Evolutionary conservation across 2,797 vertebrate genomes (phyloP).

Genomic region (Danio jaintianensis): DNA sequence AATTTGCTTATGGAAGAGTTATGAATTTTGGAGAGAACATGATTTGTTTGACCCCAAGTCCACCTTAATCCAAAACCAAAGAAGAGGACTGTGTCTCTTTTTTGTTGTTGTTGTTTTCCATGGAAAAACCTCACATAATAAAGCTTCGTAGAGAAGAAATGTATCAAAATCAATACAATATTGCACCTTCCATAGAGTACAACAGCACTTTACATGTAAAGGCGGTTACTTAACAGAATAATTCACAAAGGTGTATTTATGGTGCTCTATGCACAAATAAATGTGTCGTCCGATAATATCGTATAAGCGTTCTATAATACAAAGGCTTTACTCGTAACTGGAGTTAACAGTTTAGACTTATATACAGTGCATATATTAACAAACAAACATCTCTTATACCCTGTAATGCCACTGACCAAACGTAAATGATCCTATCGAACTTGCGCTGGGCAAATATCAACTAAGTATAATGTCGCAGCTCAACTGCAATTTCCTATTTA

Average conservation of each 20-base stretch:
- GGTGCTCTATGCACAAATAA: slow-evolving; percentile 77
- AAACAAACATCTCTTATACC: slow-evolving; percentile 75
- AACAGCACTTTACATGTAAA: slow-evolving; percentile 77
- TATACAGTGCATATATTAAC: slow-evolving; percentile 75
- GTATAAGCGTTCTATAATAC: slow-evolving; percentile 70
- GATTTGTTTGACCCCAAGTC: slow-evolving; percentile 57
- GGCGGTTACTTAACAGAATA: slow-evolving; percentile 69
- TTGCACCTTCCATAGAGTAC: slow-evolving; percentile 82
- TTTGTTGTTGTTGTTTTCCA: slow-evolving; percentile 48
- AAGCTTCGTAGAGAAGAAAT: slow-evolving; percentile 70
- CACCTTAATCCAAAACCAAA: slow-evolving; percentile 63
- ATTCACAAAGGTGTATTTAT: slow-evolving; percentile 69
- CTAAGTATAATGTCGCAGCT: slow-evolving; percentile 72
- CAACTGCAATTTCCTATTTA: slow-evolving; percentile 71
- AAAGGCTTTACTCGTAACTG: slow-evolving; percentile 73
- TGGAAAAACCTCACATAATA: slow-evolving; percentile 69
- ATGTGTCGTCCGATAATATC: slow-evolving; percentile 75
- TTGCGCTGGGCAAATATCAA: slow-evolving; percentile 53
- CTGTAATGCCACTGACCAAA: slow-evolving; percentile 79
- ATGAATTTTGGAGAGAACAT: slow-evolving; percentile 68
- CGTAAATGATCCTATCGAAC: slow-evolving; percentile 69
- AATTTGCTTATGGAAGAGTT: slow-evolving; percentile 77
- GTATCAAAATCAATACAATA: slow-evolving; percentile 82
- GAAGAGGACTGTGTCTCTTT: slow-evolving; percentile 54
- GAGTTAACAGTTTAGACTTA: slow-evolving; percentile 72